phyloP scores from a whole-genome alignment of 2,113 vertebrate species.

The Clarias batrachus region DNA sequence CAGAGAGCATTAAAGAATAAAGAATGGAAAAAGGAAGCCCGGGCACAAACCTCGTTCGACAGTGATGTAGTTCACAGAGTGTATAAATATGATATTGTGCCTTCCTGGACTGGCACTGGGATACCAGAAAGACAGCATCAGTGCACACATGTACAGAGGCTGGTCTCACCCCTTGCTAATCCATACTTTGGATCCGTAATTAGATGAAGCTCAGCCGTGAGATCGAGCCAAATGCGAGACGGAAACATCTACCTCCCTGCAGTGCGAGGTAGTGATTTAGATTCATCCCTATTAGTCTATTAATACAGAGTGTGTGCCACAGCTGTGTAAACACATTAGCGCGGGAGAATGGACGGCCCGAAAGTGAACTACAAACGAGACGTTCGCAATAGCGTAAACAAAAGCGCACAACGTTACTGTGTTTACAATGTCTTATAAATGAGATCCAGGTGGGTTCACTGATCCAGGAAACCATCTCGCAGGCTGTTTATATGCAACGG shows the following conservation, averaged over 20 bases:
- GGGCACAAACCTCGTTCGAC: conserved; percentile 12
- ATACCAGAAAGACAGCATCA: not conserved
- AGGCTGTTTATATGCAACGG: conserved; percentile 11
- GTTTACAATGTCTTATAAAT: conserved; percentile 19
- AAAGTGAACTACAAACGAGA: conserved; percentile 11
- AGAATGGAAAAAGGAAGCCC: not conserved
- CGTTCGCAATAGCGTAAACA: not conserved
- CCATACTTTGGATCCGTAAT: not conserved
- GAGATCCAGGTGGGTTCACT: conserved; percentile 21
- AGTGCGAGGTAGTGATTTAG: conserved; percentile 6
- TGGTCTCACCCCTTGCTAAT: not conserved
- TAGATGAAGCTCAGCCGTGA: not conserved
- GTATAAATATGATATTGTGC: conserved; percentile 7
- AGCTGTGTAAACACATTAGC: conserved; percentile 41
- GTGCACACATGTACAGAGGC: conserved; percentile 6
- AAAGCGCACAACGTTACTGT: not conserved
- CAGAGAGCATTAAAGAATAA: conserved; percentile 14
- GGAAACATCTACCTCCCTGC: conserved; percentile 3
- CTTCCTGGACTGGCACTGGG: not conserved
- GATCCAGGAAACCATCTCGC: conserved; percentile 1
- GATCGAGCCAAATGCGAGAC: conserved; percentile 4
- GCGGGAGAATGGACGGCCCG: not conserved
- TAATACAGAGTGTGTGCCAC: conserved; percentile 15
- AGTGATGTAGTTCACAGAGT: conserved; percentile 11
- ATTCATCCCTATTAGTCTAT: conserved; percentile 28